Evolutionary conservation across 2,888 invertebrate genomes (phyloP).

Genomic region (Ormyrus rosae): DNA sequence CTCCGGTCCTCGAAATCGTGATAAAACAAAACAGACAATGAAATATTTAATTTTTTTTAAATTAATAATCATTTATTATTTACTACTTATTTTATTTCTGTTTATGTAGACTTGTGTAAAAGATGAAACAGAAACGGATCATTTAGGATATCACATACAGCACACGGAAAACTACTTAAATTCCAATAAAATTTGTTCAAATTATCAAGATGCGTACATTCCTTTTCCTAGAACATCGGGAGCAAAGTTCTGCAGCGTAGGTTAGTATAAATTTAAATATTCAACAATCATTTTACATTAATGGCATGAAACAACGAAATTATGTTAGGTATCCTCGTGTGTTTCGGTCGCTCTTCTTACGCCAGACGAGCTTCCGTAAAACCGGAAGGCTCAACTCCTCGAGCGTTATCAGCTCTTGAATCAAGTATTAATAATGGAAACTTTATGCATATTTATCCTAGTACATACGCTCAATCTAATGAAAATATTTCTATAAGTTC

Average conservation of each 20-base stretch:
- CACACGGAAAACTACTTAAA: slow-evolving; percentile 70
- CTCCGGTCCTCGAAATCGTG: too few species aligned
- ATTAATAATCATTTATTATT: too few species aligned
- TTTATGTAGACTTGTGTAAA: slow-evolving; percentile 67
- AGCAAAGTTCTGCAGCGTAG: slow-evolving; percentile 93
- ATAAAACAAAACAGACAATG: too few species aligned
- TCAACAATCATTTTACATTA: neutral
- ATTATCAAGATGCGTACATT: slow-evolving; percentile 85
- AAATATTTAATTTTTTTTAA: too few species aligned
- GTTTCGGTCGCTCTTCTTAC: slow-evolving; percentile 87
- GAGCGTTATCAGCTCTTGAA: slow-evolving; percentile 86
- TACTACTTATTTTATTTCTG: slow-evolving; percentile 12
- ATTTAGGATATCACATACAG: slow-evolving; percentile 70
- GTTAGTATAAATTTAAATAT: slow-evolving; percentile 73
- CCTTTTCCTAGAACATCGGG: slow-evolving; percentile 97
- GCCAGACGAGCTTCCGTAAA: slow-evolving; percentile 83
- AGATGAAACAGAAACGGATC: slow-evolving; percentile 71
- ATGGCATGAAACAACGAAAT: neutral
- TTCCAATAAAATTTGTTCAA: slow-evolving; percentile 70
- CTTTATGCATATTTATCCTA: slow-evolving; percentile 78
- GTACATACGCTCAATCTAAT: slow-evolving; percentile 69
- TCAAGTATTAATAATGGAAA: slow-evolving; percentile 77
- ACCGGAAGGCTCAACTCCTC: slow-evolving; percentile 86
- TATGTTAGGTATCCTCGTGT: slow-evolving; percentile 83
- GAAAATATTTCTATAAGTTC: slow-evolving; percentile 81